A percentile compares a stretch with the other conserved stretches of the same genome.
Evolutionary conservation across 2,888 invertebrate genomes (phyloP).

Genomic region (Sisyra nigra): DNA sequence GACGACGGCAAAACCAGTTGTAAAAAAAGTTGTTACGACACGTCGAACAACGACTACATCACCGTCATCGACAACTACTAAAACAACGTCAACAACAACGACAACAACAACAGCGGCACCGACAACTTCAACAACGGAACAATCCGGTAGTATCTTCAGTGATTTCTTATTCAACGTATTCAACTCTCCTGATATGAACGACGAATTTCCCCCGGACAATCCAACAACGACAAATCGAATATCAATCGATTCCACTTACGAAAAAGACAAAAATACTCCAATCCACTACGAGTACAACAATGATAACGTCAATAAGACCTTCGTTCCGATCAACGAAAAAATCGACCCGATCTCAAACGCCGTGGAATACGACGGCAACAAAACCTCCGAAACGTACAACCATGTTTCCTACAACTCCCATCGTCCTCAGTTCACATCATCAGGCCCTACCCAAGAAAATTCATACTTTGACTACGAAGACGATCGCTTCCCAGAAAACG

Average conservation of each 20-base stretch:
- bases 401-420: background rate
- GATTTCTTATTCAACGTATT: conserved; percentile 27
- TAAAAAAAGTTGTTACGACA: conserved; percentile 9
- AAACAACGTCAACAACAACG: conserved; percentile 17
- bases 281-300: conserved; percentile 8
- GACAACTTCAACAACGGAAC: conserved; percentile 22
- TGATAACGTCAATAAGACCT: background rate
- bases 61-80: conserved; percentile 13
- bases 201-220: conserved; percentile 10
- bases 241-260: conserved; percentile 7
- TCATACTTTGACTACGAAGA: conserved; percentile 12
- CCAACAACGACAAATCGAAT: conserved; percentile 14
- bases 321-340: background rate
- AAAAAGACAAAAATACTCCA: conserved; percentile 10
- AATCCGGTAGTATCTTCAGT: conserved; percentile 25
- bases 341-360: no score
- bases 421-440: conserved; percentile 6
- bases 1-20: conserved; percentile 17
- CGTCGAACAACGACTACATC: conserved; percentile 12
- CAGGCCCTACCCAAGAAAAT: conserved; percentile 13
- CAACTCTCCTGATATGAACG: conserved; percentile 19
- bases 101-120: conserved; percentile 16
- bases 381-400: background rate
- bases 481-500: conserved; percentile 2
- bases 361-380: no score